Percentiles rank a stretch among this genome's conserved stretches.
Conservation (phyloP, 1,140 invertebrate species). For the Diorhabda carinulata region DNA sequence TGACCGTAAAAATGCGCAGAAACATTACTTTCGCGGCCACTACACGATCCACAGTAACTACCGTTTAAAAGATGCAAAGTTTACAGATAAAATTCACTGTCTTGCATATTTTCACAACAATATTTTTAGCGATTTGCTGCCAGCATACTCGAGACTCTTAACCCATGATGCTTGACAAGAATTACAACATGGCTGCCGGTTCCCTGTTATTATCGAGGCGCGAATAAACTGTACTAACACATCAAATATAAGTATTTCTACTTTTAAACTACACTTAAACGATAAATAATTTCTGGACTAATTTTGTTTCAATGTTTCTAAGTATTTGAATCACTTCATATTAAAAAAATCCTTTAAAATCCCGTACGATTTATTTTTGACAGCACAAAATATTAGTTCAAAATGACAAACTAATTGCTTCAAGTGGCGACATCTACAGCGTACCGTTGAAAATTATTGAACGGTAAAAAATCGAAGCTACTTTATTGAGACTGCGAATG, state of each 20-base stretch:
- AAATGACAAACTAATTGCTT: conserved; percentile 14
- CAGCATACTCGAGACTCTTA: conserved; percentile 38
- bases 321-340: conserved; percentile 6
- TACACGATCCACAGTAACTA: conserved; percentile 27
- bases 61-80: conserved; percentile 28
- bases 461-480: conserved; percentile 6
- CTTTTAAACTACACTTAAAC: neutral
- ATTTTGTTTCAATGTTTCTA: neutral
- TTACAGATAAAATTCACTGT: conserved; percentile 25
- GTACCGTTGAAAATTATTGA: neutral
- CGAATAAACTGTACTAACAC: conserved; percentile 35
- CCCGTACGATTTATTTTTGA: conserved; percentile 22
- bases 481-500: neutral
- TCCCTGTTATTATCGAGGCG: conserved; percentile 42
- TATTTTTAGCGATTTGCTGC: conserved; percentile 31
- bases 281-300: neutral
- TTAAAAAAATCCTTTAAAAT: conserved; percentile 13
- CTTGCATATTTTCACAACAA: conserved; percentile 18
- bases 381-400: conserved; percentile 26
- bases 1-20: conserved; percentile 45
- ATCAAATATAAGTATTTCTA: neutral
- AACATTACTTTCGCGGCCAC: conserved; percentile 41
- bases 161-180: conserved; percentile 48
- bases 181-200: conserved; percentile 49
- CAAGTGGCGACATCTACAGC: conserved; percentile 11